Evolutionary conservation across 2,888 invertebrate genomes (phyloP).

Genomic region (Agrypnus murinus): DNA sequence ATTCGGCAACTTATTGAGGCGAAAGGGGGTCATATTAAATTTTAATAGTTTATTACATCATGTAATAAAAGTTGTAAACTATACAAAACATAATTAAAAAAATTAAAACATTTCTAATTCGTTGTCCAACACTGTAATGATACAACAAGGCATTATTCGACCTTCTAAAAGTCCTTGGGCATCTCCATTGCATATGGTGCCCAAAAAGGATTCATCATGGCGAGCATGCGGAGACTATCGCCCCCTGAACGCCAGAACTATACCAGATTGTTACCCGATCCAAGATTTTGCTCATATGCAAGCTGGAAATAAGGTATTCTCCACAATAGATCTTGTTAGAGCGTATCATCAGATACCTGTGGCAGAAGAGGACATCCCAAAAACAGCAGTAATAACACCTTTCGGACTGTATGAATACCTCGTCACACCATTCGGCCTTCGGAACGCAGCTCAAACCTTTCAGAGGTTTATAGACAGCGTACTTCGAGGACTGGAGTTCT

Average conservation of each 20-base stretch:
- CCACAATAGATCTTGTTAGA: conserved; percentile 62
- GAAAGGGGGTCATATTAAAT: too few species aligned
- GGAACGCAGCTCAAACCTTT: conserved; percentile 68
- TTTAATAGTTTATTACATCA: too few species aligned
- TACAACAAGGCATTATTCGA: background rate
- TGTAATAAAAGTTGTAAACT: too few species aligned
- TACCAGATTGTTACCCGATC: conserved; percentile 70
- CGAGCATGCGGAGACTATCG: conserved; percentile 66
- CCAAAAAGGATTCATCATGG: background rate
- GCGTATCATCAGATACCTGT: too few species aligned
- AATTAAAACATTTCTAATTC: too few species aligned
- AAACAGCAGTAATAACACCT: conserved; percentile 58
- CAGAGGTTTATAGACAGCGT: conserved; percentile 65
- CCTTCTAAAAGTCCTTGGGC: conserved; percentile 12
- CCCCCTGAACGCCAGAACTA: conserved; percentile 65
- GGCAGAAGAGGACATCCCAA: conserved; percentile 64
- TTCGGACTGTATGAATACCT: conserved; percentile 62
- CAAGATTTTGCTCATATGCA: conserved; percentile 62
- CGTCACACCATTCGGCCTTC: conserved; percentile 64
- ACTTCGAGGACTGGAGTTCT: conserved; percentile 60
- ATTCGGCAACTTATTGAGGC: too few species aligned
- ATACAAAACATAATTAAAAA: too few species aligned
- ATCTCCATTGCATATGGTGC: background rate
- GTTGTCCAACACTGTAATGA: too few species aligned
- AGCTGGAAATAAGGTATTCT: conserved; percentile 58